phyloP scores from a whole-genome alignment of 2,888 invertebrate genomes.

The Leptogaster cylindrica region DNA sequence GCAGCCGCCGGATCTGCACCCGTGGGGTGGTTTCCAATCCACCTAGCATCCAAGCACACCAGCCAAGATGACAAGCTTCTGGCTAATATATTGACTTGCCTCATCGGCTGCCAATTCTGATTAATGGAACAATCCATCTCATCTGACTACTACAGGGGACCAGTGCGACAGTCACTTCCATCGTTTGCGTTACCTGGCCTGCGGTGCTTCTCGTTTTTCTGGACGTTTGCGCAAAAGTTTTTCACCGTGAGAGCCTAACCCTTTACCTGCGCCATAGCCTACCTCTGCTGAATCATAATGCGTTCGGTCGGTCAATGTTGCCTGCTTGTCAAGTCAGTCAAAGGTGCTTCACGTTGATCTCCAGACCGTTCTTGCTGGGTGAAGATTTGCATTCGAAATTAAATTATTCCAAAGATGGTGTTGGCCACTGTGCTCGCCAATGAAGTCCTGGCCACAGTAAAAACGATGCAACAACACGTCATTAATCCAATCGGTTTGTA shows the following conservation, averaged over 20 bases:
- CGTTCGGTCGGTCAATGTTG: slow-evolving; percentile 40
- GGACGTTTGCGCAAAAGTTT: slow-evolving; percentile 1
- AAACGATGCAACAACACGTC: slow-evolving; percentile 45
- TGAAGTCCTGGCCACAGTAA: slow-evolving; percentile 17
- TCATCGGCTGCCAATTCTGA: slow-evolving; percentile 47
- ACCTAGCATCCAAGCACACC: slow-evolving; percentile 10
- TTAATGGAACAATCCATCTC: slow-evolving; percentile 47
- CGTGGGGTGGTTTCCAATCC: slow-evolving; percentile 10
- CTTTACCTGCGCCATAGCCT: slow-evolving; percentile 8
- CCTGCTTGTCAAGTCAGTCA: slow-evolving; percentile 38
- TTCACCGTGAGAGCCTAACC: slow-evolving; percentile 7
- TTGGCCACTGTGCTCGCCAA: slow-evolving; percentile 40
- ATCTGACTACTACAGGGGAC: slow-evolving; percentile 42
- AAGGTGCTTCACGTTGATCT: slow-evolving; percentile 6
- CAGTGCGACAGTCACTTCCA: slow-evolving; percentile 14
- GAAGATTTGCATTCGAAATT: slow-evolving; percentile 45
- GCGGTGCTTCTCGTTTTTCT: slow-evolving; percentile 6
- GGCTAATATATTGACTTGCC: slow-evolving; percentile 45
- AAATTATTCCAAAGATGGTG: slow-evolving; percentile 47
- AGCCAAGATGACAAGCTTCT: slow-evolving; percentile 33
- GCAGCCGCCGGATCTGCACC: not conserved
- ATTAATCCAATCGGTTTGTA: slow-evolving; percentile 47
- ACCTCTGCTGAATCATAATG: slow-evolving; percentile 44
- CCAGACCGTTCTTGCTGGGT: slow-evolving; percentile 27
- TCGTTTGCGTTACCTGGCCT: not conserved